Evolutionary conservation across 23 tunicate genomes (phyloP), one percentile per base, ranked within the genome.

Genomic region (Trididemnum miniatum): DNA sequence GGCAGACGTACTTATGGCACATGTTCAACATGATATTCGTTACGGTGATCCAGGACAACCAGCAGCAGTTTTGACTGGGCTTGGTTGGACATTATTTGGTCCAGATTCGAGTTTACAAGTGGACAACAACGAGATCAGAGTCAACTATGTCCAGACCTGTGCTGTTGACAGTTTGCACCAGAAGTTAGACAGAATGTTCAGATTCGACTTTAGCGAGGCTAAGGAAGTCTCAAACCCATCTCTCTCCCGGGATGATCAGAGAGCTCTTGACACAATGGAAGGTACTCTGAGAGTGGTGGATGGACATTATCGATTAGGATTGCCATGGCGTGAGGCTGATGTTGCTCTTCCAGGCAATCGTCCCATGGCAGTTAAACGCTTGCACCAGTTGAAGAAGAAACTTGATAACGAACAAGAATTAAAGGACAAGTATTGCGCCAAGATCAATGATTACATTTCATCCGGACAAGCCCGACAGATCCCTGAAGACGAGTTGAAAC

Each of bases 251-350:
- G 24, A 62, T n/a, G 69, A 62, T 22, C 20, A 62, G 30, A 15
- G 24, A 25, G 69, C 69, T 25, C 30, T 62, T 4, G 27, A n/a
- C 4, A 25, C 30, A n/a, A 62, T 62, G 69, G 69, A 62, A 22
- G 24, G 22, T 25, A 22, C 69, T n/a, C 29, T 62, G 27, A 62
- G 22, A 62, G 30, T 22, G 69, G 69, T 62, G 15, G 24, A 25
- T 62, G 69, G 69, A n/a, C 69, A 62, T 22, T 62, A 62, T 22
- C 69, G 22, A 62, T 22, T 62, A 24, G 22, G 69, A 62, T 25
- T 62, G 29, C 69, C 24, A n/a, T 62, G 69, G 69, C 69, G 69
- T 22, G 69, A 62, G 4, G 69, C 27, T 4, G 22, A 22, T 25
- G 69, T 62, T 22, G 5, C 69, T 24, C 69, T 62, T 5, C 69